Evolutionary conservation across 1,140 invertebrate genomes (phyloP).

Genomic region (Drosophila nebulosa): DNA sequence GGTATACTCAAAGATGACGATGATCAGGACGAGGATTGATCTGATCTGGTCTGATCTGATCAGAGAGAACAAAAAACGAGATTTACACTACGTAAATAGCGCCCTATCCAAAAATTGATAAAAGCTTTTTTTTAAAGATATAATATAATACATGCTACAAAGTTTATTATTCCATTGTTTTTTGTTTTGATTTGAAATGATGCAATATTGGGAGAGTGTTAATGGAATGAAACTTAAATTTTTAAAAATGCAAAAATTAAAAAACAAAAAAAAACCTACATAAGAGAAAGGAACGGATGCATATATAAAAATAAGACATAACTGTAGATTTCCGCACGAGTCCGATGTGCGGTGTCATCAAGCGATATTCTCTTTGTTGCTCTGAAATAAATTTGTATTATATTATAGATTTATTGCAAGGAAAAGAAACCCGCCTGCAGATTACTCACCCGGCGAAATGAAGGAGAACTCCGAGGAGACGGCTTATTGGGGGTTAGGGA

Average conservation of each 20-base stretch:
- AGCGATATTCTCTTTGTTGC: constrained; percentile 70
- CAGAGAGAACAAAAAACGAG: too few species aligned
- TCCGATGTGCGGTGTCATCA: constrained; percentile 13
- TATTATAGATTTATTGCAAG: neutral
- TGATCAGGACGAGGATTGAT: constrained; percentile 71
- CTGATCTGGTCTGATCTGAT: too few species aligned
- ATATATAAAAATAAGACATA: neutral
- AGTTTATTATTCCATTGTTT: neutral
- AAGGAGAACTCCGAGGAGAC: constrained; percentile 51
- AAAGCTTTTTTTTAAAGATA: neutral
- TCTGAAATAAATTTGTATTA: constrained; percentile 37
- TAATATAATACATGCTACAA: neutral
- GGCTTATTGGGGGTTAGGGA: constrained; percentile 54
- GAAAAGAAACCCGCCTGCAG: neutral
- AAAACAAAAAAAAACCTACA: neutral
- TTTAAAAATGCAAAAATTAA: neutral
- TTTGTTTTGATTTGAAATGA: neutral
- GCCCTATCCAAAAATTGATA: neutral
- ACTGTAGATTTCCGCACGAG: neutral
- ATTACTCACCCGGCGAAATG: constrained; percentile 47
- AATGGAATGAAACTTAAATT: neutral
- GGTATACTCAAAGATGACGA: constrained; percentile 92
- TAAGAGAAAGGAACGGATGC: neutral
- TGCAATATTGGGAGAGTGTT: neutral
- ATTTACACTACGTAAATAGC: too few species aligned